These are phyloP conservation scores for Prorops nasuta DNA, from an alignment of 1,140 invertebrate species.

Conservation along the genomic window DNA sequence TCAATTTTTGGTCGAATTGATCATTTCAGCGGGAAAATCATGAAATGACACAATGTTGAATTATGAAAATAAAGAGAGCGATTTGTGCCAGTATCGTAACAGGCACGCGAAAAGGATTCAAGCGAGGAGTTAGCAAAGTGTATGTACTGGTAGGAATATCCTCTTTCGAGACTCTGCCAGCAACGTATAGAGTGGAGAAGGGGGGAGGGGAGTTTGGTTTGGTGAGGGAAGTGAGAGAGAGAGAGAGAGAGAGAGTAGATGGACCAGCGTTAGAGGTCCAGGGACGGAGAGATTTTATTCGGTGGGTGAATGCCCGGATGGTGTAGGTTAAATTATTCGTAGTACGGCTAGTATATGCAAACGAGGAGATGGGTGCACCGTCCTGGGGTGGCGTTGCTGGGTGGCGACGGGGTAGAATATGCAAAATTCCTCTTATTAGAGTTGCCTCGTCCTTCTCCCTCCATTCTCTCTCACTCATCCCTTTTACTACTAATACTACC, in stretches of 20 bases:
- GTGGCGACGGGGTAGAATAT: slow-evolving; percentile 39
- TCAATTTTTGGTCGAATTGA: background rate
- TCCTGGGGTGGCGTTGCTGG: slow-evolving; percentile 23
- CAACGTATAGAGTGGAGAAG: background rate
- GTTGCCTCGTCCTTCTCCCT: slow-evolving; percentile 28
- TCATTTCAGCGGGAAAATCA: background rate
- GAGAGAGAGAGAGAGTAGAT: background rate
- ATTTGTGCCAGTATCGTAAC: too few relatives aligned
- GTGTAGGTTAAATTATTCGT: slow-evolving; percentile 48
- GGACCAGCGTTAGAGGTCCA: background rate
- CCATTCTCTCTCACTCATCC: too few relatives aligned
- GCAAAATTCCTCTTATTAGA: slow-evolving; percentile 54
- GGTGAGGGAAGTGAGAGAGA: slow-evolving; percentile 5
- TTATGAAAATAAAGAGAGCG: too few relatives aligned
- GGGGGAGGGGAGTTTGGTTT: background rate
- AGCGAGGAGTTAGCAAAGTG: background rate
- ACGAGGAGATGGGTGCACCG: slow-evolving; percentile 32
- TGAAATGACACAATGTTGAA: background rate
- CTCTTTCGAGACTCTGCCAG: background rate
- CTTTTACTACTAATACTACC: too few relatives aligned
- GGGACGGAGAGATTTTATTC: slow-evolving; percentile 28
- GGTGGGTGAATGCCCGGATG: slow-evolving; percentile 8
- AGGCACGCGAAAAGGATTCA: background rate
- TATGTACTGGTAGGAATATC: background rate
- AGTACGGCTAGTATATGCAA: slow-evolving; percentile 49